phyloP scores from a whole-genome alignment of 2,113 vertebrate genomes.

The Ceratotherium simum region DNA sequence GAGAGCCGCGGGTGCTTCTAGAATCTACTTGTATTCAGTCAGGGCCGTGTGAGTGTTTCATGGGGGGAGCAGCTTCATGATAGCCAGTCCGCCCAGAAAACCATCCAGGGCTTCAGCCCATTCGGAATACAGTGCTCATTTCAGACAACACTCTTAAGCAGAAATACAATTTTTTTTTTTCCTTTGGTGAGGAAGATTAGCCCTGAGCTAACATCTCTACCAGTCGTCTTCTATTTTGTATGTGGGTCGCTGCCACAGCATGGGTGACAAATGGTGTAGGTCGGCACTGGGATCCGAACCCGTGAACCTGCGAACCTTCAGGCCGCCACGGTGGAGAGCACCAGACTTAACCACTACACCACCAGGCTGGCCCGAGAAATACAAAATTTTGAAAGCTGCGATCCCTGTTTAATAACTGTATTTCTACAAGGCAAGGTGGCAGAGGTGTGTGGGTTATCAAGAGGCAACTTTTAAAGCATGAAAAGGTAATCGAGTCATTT shows the following conservation, averaged over 20 bases:
- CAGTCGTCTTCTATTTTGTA: too few relatives aligned
- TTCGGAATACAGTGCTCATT: not conserved
- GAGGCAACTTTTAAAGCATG: not conserved
- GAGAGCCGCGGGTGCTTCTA: not conserved
- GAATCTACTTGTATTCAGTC: too few relatives aligned
- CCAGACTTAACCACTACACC: too few relatives aligned
- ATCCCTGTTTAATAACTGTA: not conserved
- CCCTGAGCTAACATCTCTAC: too few relatives aligned
- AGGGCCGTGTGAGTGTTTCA: accelerated
- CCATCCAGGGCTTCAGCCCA: not conserved
- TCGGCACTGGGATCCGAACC: too few relatives aligned
- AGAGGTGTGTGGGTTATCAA: too few relatives aligned
- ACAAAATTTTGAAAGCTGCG: not conserved
- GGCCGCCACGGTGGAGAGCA: too few relatives aligned
- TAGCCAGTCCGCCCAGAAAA: not conserved
- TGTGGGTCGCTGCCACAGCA: too few relatives aligned
- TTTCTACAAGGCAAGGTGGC: not conserved
- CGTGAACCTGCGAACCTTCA: too few relatives aligned
- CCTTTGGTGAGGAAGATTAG: too few relatives aligned
- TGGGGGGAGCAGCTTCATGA: not conserved
- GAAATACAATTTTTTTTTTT: not conserved
- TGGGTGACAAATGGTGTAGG: too few relatives aligned
- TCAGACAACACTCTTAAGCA: not conserved
- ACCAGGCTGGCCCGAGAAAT: not conserved
- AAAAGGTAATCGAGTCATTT: not conserved